A percentile compares a stretch with the other conserved stretches of the same genome.
Conservation (phyloP, 2,888 invertebrate genomes). For the Metallyticus violacea region DNA sequence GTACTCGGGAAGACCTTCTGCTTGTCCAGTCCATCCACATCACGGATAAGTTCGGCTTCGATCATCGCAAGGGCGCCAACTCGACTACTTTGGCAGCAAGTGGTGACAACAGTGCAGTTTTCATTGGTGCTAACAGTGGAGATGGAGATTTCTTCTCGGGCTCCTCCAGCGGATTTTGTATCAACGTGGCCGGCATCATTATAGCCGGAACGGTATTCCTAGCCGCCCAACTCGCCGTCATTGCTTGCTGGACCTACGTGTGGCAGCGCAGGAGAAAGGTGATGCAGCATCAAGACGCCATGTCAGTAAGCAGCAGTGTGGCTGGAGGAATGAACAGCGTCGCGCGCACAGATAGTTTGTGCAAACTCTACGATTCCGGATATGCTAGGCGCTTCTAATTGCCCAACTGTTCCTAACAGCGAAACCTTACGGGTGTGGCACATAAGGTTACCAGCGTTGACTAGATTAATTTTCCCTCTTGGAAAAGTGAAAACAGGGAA, state of each 20-base stretch:
- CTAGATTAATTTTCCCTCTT: background rate
- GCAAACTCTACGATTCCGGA: constrained; percentile 85
- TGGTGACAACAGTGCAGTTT: constrained; percentile 66
- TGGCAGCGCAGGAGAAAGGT: constrained; percentile 70
- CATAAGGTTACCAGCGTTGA: background rate
- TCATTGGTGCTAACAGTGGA: constrained; percentile 58
- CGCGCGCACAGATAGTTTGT: constrained; percentile 69
- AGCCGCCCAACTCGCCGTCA: constrained; percentile 80
- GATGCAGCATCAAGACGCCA: constrained; percentile 58
- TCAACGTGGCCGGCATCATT: constrained; percentile 77
- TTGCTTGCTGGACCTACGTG: constrained; percentile 85
- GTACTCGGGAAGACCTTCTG: constrained; percentile 72
- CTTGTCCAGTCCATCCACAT: constrained; percentile 89
- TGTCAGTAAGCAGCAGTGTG: constrained; percentile 60
- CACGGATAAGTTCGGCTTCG: constrained; percentile 87
- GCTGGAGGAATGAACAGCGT: constrained; percentile 51
- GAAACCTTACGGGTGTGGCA: background rate
- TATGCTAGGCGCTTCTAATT: constrained; percentile 64
- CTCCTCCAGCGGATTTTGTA: constrained; percentile 52
- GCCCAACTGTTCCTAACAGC: background rate
- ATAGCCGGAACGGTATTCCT: constrained; percentile 83
- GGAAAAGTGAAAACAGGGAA: background rate
- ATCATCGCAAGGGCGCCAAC: constrained; percentile 57
- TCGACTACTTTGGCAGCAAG: constrained; percentile 44
- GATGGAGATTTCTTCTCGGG: constrained; percentile 27